Percentiles rank a stretch among this genome's conserved stretches.
Evolutionary conservation across 1,140 invertebrate species (phyloP).

Genomic region (Euura saliciscinereae): DNA sequence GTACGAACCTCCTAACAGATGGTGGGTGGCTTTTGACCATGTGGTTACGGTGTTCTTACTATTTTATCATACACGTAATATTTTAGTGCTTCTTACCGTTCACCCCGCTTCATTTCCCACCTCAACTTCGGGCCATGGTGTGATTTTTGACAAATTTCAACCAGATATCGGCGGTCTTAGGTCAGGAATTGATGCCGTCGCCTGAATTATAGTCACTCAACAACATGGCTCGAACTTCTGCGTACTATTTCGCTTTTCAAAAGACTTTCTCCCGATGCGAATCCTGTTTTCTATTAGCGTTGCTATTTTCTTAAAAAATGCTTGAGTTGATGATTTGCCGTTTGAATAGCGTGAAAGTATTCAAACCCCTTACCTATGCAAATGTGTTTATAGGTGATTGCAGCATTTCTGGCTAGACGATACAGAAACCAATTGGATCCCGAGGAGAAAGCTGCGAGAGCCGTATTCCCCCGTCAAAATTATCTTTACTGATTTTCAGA

Average conservation of each 20-base stretch:
- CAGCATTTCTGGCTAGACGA: conserved; percentile 73
- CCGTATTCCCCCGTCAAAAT: conserved; percentile 71
- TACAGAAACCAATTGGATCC: conserved; percentile 79
- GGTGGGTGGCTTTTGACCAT: conserved; percentile 52
- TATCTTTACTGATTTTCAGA: conserved; percentile 56
- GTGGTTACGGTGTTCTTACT: conserved; percentile 21
- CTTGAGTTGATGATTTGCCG: background rate
- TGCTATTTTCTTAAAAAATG: background rate
- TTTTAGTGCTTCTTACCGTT: no score
- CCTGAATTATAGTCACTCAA: no score
- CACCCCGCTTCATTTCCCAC: no score
- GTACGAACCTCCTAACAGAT: conserved; percentile 53
- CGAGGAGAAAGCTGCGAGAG: conserved; percentile 69
- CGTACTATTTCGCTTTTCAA: no score
- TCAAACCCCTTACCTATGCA: no score
- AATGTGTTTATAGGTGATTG: conserved; percentile 67
- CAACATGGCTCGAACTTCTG: no score
- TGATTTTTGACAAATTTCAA: no score
- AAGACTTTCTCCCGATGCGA: no score
- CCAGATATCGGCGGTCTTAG: no score
- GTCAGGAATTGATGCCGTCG: no score
- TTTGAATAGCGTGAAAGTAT: conserved; percentile 5
- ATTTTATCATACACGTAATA: no score
- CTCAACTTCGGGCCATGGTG: no score
- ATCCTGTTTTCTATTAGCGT: background rate